Base-by-base conservation (phyloP, 2,888 invertebrate genomes). In the Acronicta leporina region DNA sequence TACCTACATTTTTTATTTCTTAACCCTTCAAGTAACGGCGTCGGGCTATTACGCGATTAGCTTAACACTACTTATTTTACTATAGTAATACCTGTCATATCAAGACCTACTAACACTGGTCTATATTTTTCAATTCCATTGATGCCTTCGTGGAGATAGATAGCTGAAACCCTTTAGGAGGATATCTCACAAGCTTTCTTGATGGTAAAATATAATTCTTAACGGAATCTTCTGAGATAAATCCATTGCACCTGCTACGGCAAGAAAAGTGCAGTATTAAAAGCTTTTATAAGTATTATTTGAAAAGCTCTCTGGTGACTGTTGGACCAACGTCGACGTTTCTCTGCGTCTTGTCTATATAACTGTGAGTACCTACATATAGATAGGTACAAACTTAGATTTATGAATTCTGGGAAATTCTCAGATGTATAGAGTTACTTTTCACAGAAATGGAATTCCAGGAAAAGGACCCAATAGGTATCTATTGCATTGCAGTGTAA, bases 281-380 rank as follows among this genome's bases (percentile, higher is more conserved):
- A 79, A 78, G 73, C 63, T 69, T 80, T 73, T 75, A 74, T 80
- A 72, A 72, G 76, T 79, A 70, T 77, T 80, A 79, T 80, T 78
- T 73, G 79, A 79, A 78, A 75, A 68, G 66, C 67, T 72, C 71
- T 79, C 68, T n/a, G 41, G 66, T 63, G 57, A 56, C 72, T 68
- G 64, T 75, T 68, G 58, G 69, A 63, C 65, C 53, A 57, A 63
- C 51, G 68, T 56, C 51, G 62, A 54, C 59, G 57, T 66, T 48
- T 64, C 63, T 63, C 47, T 51, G 46, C 16, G 49, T 73, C 67
- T 63, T 48, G 20, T 54, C 50, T 72, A 68, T 72, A 68, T 68
- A 67, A 60, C 69, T n/a, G 49, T 55, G 41, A 69, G 30, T 51
- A 72, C 68, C 5, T n/a, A 38, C 11, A 68, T 52, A 59, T 44